Evolutionary conservation across 2,888 invertebrate genomes (phyloP).

Genomic region (Ornithoptera alexandrae): DNA sequence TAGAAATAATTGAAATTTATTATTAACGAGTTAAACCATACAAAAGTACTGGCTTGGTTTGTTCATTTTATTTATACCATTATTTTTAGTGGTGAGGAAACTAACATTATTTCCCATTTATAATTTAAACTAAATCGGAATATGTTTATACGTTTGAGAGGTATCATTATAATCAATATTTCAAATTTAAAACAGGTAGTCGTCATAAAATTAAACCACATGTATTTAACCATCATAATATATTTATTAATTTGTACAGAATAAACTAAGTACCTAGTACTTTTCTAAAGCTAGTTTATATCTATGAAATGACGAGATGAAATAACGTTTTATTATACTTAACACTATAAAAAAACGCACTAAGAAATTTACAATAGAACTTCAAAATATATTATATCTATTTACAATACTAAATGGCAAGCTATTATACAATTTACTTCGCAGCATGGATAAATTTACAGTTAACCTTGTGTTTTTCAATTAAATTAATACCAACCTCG

Average conservation of each 20-base stretch:
- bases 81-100: no score
- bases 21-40: neutral
- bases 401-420: conserved; percentile 45
- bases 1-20: conserved; percentile 19
- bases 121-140: no score
- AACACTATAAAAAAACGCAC: conserved; percentile 45
- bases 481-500: neutral
- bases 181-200: neutral
- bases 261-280: conserved; percentile 68
- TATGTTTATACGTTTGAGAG: no score
- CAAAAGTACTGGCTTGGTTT: no score
- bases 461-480: neutral
- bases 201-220: conserved; percentile 31
- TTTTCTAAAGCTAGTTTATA: conserved; percentile 46
- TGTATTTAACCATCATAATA: conserved; percentile 65
- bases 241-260: conserved; percentile 74
- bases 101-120: no score
- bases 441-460: conserved; percentile 1
- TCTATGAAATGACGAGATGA: conserved; percentile 53
- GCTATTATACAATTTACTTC: conserved; percentile 22
- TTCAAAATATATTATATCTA: conserved; percentile 38
- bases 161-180: neutral
- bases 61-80: no score
- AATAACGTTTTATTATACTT: conserved; percentile 39
- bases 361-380: conserved; percentile 41